Conservation (phyloP, 2,888 invertebrate species). For the Polymixis lichenea region DNA sequence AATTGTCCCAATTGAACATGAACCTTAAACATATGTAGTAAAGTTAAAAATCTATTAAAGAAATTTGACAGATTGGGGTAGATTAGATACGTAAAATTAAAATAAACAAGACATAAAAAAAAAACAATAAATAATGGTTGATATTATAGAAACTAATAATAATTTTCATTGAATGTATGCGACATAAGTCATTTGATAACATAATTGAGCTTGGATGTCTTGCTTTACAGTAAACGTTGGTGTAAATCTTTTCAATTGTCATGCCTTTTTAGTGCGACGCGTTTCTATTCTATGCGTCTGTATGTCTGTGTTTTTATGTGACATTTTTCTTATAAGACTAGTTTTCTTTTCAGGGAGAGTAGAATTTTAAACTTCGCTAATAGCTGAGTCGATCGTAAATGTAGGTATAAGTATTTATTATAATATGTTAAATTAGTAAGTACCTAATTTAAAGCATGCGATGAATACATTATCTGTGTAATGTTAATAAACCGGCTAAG, state of each 20-base stretch:
- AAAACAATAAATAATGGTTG: not conserved
- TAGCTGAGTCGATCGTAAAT: too few species aligned
- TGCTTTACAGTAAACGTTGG: slow-evolving; percentile 1
- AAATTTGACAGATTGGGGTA: too few species aligned
- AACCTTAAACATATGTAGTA: too few species aligned
- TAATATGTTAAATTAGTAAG: not conserved
- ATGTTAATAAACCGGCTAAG: not conserved
- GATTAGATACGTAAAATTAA: too few species aligned
- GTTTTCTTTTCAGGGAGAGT: slow-evolving; percentile 13
- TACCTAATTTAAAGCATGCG: not conserved
- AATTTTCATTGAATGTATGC: slow-evolving; percentile 7
- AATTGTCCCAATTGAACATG: too few species aligned
- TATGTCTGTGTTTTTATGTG: slow-evolving; percentile 10
- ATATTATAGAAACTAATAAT: slow-evolving; percentile 18
- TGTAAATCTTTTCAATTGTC: slow-evolving; percentile 48
- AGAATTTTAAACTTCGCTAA: not conserved
- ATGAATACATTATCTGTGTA: too few species aligned
- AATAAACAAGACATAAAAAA: too few species aligned
- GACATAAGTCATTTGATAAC: slow-evolving; percentile 8
- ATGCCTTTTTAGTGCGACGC: slow-evolving; percentile 23
- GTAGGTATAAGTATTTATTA: not conserved
- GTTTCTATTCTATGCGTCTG: slow-evolving; percentile 19
- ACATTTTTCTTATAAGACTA: not conserved
- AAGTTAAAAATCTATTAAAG: too few species aligned
- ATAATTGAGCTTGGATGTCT: slow-evolving; percentile 8